Percentiles rank a stretch among this genome's conserved stretches.
Evolutionary conservation across 2,113 vertebrate species (phyloP).

Genomic region (Oryzias melastigma): DNA sequence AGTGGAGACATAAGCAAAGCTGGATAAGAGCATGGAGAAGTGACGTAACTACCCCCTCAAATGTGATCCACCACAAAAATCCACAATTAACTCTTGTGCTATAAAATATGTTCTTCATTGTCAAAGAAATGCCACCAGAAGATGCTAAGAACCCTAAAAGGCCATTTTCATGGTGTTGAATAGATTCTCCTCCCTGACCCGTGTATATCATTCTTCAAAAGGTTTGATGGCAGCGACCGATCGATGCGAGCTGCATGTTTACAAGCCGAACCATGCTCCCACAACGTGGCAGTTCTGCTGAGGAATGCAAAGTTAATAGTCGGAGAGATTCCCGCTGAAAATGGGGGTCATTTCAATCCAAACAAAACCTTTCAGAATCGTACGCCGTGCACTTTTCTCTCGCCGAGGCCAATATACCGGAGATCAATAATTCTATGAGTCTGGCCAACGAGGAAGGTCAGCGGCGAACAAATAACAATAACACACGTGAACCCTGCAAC

Average conservation of each 20-base stretch:
- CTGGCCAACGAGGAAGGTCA: slow-evolving; percentile 35
- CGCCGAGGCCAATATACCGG: slow-evolving; percentile 18
- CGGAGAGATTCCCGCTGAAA: neutral
- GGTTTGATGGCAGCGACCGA: neutral
- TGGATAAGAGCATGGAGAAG: too few relatives aligned
- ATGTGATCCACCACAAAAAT: too few relatives aligned
- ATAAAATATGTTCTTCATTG: too few relatives aligned
- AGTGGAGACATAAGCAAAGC: too few relatives aligned
- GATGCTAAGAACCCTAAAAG: neutral
- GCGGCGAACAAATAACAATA: slow-evolving; percentile 41
- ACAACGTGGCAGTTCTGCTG: neutral
- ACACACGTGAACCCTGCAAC: slow-evolving; percentile 45
- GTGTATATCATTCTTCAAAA: neutral
- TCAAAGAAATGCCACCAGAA: too few relatives aligned
- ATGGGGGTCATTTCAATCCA: slow-evolving; percentile 22
- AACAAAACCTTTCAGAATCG: slow-evolving; percentile 33
- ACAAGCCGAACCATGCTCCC: neutral
- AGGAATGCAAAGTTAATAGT: neutral
- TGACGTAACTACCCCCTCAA: too few relatives aligned
- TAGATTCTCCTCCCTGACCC: slow-evolving; percentile 6
- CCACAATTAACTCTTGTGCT: too few relatives aligned
- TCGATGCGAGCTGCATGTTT: slow-evolving; percentile 5
- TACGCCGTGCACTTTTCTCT: slow-evolving; percentile 29
- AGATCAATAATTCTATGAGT: slow-evolving; percentile 55
- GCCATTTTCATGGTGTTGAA: neutral